A percentile compares a stretch with the other conserved stretches of the same genome.
Evolutionary conservation across 2,888 invertebrate genomes (phyloP).

Genomic region (Trachelus tabidus): DNA sequence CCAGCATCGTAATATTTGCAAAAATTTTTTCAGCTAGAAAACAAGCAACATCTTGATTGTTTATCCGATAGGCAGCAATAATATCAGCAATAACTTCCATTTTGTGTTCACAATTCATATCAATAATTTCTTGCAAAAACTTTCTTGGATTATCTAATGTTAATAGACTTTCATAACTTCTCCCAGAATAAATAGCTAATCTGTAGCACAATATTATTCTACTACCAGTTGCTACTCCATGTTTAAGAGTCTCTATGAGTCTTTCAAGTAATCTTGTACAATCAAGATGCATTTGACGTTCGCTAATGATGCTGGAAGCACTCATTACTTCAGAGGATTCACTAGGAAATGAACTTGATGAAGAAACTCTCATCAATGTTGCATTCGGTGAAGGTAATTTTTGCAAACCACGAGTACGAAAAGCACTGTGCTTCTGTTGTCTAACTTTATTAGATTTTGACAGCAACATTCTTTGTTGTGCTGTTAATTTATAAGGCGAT

Average conservation of each 20-base stretch:
- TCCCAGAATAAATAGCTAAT: conserved; percentile 70
- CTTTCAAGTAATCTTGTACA: conserved; percentile 47
- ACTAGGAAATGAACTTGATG: conserved; percentile 9
- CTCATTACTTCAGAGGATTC: conserved; percentile 23
- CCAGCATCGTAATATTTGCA: conserved; percentile 48
- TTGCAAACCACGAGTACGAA: conserved; percentile 45
- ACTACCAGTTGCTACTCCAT: conserved; percentile 69
- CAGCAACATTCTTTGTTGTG: conserved; percentile 73
- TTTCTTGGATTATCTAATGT: conserved; percentile 68
- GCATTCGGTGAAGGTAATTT: conserved; percentile 42
- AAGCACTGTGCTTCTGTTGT: conserved; percentile 42
- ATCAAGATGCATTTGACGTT: conserved; percentile 45
- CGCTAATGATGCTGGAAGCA: conserved; percentile 15
- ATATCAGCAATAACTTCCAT: conserved; percentile 73
- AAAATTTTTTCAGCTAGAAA: conserved; percentile 75
- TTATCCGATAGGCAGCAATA: conserved; percentile 70
- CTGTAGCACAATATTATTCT: conserved; percentile 71
- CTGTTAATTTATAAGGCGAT: conserved; percentile 73
- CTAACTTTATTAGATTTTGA: conserved; percentile 39
- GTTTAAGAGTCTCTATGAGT: conserved; percentile 60
- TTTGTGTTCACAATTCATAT: conserved; percentile 70
- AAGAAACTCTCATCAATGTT: conserved; percentile 2
- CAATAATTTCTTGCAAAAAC: conserved; percentile 69
- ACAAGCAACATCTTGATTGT: conserved; percentile 70
- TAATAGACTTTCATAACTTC: conserved; percentile 70